These are phyloP conservation scores for Sigmodon hispidus DNA, from an alignment of 2,113 vertebrate genomes.

Conservation along the genomic window DNA sequence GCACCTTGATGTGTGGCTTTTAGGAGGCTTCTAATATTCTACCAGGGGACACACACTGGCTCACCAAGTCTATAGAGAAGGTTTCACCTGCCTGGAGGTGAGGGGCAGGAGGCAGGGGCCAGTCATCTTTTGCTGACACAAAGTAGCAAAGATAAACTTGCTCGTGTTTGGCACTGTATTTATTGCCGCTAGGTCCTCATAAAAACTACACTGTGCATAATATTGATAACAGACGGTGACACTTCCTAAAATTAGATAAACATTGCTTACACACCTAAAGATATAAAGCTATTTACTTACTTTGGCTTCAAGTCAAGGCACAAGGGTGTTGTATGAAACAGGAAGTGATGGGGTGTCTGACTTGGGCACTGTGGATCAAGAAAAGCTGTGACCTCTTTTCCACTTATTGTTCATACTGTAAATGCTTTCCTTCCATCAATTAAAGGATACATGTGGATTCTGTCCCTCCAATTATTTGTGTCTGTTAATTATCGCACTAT, in stretches of 20 bases:
- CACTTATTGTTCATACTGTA: constrained; percentile 75
- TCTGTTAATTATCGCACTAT: constrained; percentile 56
- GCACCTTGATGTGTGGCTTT: background rate
- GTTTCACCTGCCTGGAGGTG: background rate
- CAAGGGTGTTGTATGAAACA: constrained; percentile 58
- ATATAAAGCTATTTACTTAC: constrained; percentile 72
- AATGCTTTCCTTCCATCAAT: constrained; percentile 78
- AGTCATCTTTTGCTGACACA: background rate
- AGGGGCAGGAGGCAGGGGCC: background rate
- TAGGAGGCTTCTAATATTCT: constrained; percentile 13
- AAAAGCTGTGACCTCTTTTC: constrained; percentile 80
- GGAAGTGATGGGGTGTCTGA: constrained; percentile 69
- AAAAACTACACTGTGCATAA: constrained; percentile 41
- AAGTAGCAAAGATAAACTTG: background rate
- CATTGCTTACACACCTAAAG: constrained; percentile 50
- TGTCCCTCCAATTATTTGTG: constrained; percentile 44
- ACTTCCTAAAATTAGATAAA: constrained; percentile 63
- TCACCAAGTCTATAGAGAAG: background rate
- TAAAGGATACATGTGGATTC: constrained; percentile 59
- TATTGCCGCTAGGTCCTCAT: constrained; percentile 20
- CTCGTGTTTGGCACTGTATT: background rate
- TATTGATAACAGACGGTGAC: constrained; percentile 61
- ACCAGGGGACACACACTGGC: background rate
- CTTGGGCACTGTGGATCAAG: constrained; percentile 64
- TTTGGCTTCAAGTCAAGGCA: constrained; percentile 75